phyloP scores from a whole-genome alignment of 1,140 invertebrate species.

The Paralvinella palmiformis region DNA sequence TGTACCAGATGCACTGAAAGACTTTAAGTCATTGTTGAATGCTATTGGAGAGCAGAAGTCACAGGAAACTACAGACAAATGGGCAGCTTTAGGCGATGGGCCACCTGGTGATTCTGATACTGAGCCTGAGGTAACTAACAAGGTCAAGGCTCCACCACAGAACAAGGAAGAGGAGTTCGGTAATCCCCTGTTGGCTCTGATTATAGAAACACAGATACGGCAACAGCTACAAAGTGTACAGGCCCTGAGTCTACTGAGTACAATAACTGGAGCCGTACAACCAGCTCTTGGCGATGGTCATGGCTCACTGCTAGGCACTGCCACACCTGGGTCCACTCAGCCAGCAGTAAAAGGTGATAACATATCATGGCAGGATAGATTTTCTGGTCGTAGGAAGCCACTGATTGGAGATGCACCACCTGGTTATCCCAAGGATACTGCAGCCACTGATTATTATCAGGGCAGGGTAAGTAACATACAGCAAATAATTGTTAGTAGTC shows the following conservation, averaged over 20 bases:
- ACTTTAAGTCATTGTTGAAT: not conserved
- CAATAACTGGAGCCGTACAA: not conserved
- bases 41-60: not conserved
- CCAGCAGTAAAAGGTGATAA: too few species aligned
- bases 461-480: too few species aligned
- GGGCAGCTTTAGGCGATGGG: not conserved
- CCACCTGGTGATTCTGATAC: not conserved
- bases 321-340: not conserved
- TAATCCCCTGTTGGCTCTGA: not conserved
- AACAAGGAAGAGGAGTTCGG: not conserved
- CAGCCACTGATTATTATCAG: too few species aligned
- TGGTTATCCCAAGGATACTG: too few species aligned
- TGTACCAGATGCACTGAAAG: not conserved
- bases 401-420: too few species aligned
- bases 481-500: too few species aligned
- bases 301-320: not conserved
- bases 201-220: constrained; percentile 4
- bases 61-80: not conserved
- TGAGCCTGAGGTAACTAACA: not conserved
- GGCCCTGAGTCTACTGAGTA: not conserved
- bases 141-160: not conserved
- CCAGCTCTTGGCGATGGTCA: not conserved
- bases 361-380: too few species aligned
- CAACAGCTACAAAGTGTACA: not conserved
- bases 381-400: too few species aligned